Conservation (phyloP, 1,140 invertebrate genomes). For the Tribolium madens region DNA sequence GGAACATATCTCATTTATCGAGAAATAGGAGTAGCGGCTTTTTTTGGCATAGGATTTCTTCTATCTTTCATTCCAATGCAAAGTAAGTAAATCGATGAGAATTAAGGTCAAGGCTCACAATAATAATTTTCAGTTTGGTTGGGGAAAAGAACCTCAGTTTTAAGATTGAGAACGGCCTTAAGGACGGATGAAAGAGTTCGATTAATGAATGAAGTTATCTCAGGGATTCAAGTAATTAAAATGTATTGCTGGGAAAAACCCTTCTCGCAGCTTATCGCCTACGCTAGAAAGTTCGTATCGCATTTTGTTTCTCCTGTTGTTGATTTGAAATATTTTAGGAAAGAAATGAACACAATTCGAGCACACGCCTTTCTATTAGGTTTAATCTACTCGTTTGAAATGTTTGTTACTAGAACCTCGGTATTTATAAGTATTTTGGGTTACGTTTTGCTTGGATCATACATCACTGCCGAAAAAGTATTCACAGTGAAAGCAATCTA, state of each 20-base stretch:
- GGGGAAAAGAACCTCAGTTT: conserved; percentile 70
- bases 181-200: conserved; percentile 85
- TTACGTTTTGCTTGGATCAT: conserved; percentile 77
- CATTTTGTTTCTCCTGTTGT: not conserved
- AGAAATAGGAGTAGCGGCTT: conserved; percentile 79
- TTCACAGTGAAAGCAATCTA: conserved; percentile 80
- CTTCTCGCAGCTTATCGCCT: conserved; percentile 74
- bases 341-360: conserved; percentile 76
- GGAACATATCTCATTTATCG: conserved; percentile 82
- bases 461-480: conserved; percentile 81
- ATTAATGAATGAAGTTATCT: conserved; percentile 87
- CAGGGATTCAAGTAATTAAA: conserved; percentile 81
- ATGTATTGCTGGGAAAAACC: conserved; percentile 86
- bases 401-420: conserved; percentile 82
- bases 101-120: not conserved
- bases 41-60: conserved; percentile 79
- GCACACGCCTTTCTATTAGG: conserved; percentile 79
- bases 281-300: conserved; percentile 71
- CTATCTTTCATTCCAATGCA: conserved; percentile 74
- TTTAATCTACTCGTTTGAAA: conserved; percentile 79
- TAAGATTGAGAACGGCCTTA: conserved; percentile 73
- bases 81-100: conserved; percentile 62
- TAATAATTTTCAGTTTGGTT: conserved; percentile 66
- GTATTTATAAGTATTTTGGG: conserved; percentile 83
- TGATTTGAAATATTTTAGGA: conserved; percentile 64